phyloP scores from a whole-genome alignment of 2,888 invertebrate genomes.

The Phyllotreta cruciferae region DNA sequence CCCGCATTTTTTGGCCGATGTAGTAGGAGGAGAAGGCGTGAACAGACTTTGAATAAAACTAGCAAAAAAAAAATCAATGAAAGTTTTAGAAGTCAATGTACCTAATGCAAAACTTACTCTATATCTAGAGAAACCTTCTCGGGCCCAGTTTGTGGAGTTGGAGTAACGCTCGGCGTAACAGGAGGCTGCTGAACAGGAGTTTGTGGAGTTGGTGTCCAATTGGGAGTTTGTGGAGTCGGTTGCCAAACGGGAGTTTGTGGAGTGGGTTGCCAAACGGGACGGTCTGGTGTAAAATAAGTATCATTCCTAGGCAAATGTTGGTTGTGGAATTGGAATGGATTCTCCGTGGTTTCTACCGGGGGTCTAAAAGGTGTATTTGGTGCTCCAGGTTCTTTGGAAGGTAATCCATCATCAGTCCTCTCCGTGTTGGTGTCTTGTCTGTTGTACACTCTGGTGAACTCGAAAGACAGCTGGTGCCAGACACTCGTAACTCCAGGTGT shows the following conservation, averaged over 20 bases:
- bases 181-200: not conserved
- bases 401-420: slow-evolving; percentile 31
- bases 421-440: slow-evolving; percentile 16
- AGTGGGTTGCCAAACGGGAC: too few relatives aligned
- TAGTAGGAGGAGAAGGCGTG: slow-evolving; percentile 2
- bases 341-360: not conserved
- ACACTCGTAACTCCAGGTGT: slow-evolving; percentile 42
- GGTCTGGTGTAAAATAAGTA: too few relatives aligned
- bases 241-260: too few relatives aligned
- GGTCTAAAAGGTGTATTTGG: not conserved
- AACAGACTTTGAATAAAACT: not conserved
- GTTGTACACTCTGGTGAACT: slow-evolving; percentile 27
- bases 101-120: not conserved
- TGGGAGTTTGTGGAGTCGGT: not conserved
- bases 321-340: not conserved
- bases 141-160: not conserved
- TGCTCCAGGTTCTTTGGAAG: slow-evolving; percentile 32
- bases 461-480: slow-evolving; percentile 40
- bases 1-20: slow-evolving; percentile 42
- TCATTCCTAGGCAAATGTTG: too few relatives aligned
- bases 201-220: not conserved
- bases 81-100: not conserved
- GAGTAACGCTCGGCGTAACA: not conserved
- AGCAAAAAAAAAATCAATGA: not conserved
- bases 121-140: slow-evolving; percentile 4